phyloP scores from a whole-genome alignment of 2,888 invertebrate species.

The Corythucha ciliata region DNA sequence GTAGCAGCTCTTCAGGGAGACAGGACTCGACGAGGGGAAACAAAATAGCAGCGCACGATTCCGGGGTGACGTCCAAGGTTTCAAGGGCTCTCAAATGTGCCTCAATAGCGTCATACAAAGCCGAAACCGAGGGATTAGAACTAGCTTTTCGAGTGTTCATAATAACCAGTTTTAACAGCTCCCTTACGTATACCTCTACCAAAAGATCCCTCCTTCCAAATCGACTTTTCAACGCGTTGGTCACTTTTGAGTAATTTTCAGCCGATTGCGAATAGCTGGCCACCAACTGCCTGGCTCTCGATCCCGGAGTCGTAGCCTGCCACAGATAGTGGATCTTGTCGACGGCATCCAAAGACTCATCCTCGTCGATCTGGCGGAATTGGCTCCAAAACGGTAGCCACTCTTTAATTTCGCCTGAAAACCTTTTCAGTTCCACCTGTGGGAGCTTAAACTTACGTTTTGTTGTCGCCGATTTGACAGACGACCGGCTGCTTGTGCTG shows the following conservation, averaged over 20 bases:
- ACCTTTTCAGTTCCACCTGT: neutral
- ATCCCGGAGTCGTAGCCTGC: neutral
- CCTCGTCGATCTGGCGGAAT: constrained; percentile 3
- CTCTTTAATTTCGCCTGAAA: constrained; percentile 2
- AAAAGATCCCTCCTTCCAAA: neutral
- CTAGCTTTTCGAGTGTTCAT: neutral
- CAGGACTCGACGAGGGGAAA: constrained; percentile 1
- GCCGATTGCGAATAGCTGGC: neutral
- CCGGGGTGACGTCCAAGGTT: constrained; percentile 1
- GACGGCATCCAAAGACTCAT: neutral
- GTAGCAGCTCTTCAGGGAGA: constrained; percentile 3
- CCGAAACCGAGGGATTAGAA: neutral
- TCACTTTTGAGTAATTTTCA: neutral
- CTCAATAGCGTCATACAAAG: neutral
- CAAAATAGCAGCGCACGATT: constrained; percentile 6
- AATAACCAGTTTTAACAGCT: neutral
- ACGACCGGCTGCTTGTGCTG: too few relatives aligned
- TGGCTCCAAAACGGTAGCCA: constrained; percentile 4
- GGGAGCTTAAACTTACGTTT: constrained; percentile 5
- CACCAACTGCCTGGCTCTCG: neutral
- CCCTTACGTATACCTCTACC: constrained; percentile 2
- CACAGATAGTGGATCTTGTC: neutral
- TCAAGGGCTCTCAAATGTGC: neutral
- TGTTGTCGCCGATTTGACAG: too few relatives aligned
- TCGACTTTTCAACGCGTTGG: neutral